Base-by-base conservation (phyloP, 2,797 vertebrate species). In the Oophaga sylvatica region DNA sequence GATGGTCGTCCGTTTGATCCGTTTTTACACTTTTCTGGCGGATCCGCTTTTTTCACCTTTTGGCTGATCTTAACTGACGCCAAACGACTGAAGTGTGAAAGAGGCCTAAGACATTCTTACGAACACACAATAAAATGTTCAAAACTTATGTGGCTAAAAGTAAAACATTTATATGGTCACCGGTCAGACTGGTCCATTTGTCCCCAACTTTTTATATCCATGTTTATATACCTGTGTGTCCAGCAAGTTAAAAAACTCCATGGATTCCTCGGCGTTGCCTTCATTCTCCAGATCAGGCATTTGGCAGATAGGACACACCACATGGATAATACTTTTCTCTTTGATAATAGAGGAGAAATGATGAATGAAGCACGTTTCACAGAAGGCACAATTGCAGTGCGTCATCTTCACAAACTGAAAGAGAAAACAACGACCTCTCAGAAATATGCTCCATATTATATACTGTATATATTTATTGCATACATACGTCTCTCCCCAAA, bases 211-310 rank as follows among this genome's bases (percentile, higher is more conserved):
- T 70, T 59, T 31, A 71, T 81, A 29, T 53, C 15, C 6, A 29
- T 48, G 48, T 48, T 26, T 11, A 26, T 65, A 67, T 62, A 96
- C 95, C 94, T 96, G 95, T 22, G 94, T 96, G 89, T 96, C 95
- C 85, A 96, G 90, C 62, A 96, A 92, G 89, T 91, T 95, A 88
- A 96, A 96, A 90, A 95, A 96, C 48, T 96, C 95, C 93, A 94
- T 93, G 67, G 89, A 85, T 75, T 94, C 94, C 70, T 95, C 95
- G 82, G 93, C 90, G 68, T 82, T 87, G 0, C 89, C 90, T 1
- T 89, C 89, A 41, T 88, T 91, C 63, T 86, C 91, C 80, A 96
- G 82, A 85, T 95, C 94, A 0, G 95, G 95, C 41, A 81, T 83
- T n/a, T 93, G 93, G 88, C 95, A 96, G 70, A 95, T 91, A 13